Evolutionary conservation across 1,140 invertebrate species (phyloP), one percentile per base, ranked within the genome.

Genomic region (Tetramorium parvispinum): DNA sequence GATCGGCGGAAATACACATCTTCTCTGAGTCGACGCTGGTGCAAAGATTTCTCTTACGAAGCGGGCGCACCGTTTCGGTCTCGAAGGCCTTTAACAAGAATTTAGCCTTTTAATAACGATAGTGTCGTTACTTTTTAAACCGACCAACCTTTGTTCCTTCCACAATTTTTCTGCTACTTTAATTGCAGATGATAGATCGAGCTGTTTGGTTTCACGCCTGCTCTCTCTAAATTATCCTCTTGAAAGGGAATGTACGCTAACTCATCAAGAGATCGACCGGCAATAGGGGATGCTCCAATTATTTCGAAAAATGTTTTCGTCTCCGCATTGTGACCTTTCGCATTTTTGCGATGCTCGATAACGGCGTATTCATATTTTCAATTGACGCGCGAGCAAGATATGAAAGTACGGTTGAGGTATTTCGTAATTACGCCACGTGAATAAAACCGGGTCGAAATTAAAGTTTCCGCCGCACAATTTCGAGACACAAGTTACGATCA

Each of bases 1-100:
- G 78, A 66, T 73, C 65, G n/a, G 32, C 55, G 63, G 53, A 85
- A 49, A 76, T 59, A 68, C 59, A 63, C 11, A 2, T 43, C 68
- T 66, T 8, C 32, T 16, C 16, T 46, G 43, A 11, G 11, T 71
- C 63, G 46, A 66, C 37, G 21, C 4, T 21, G 37, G 2, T 13
- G 2, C 24, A 4, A 16, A 59, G 21, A 82, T 59, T 32, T 24
- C 5, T 16, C 16, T 70, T 10, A 13, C 53, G 0, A 46, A 3
- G 7, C 13, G 18, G 11, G 16, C 3, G 6, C 1, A 4, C 4
- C 5, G 21, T 37, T 32, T 82, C 13, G 3, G 1, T 46, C 8
- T 40, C 10, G 16, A 40, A 59, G 7, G 5, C 32, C n/a, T 1
- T 51, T 27, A 5, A n/a, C 18, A 43, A 43, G 3, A 76, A 37